A percentile compares a stretch with the other conserved stretches of the same genome.
These are phyloP conservation scores for Phylloscopus whistleri DNA, from an alignment of 2,113 vertebrate genomes.

Conservation along the genomic window DNA sequence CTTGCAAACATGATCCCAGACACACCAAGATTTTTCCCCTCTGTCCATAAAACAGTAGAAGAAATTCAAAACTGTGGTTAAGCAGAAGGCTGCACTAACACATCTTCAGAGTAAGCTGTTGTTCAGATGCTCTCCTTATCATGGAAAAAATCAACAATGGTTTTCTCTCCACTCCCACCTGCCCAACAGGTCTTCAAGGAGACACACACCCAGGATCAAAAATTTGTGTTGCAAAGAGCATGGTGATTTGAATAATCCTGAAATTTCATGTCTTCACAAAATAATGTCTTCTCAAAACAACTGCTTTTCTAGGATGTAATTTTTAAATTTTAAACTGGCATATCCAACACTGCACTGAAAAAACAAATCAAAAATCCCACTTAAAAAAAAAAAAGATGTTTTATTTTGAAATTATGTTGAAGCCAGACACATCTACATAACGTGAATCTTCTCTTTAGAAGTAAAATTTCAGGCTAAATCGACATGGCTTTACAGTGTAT, in stretches of 20 bases:
- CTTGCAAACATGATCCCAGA: not conserved
- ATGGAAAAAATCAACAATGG: not conserved
- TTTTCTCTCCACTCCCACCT: not conserved
- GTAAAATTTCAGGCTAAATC: not conserved
- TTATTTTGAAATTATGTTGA: not conserved
- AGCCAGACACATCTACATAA: not conserved
- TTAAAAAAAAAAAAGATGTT: not conserved
- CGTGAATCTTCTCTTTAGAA: not conserved
- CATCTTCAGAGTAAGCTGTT: not conserved
- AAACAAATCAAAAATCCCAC: not conserved
- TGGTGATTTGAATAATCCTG: not conserved
- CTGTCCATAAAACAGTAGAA: not conserved
- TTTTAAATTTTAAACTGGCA: not conserved
- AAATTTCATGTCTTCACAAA: not conserved
- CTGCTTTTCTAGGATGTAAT: not conserved
- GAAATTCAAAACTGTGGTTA: not conserved
- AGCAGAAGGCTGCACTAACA: not conserved
- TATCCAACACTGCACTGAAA: not conserved
- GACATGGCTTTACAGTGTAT: not conserved
- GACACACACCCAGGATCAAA: not conserved
- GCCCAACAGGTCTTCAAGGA: not conserved
- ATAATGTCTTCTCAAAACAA: not conserved
- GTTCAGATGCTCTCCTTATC: not conserved
- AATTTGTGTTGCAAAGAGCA: not conserved
- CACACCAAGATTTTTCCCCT: not conserved